Percentiles rank a stretch among this genome's conserved stretches.
These are phyloP conservation scores for Neolamprologus toae DNA, from an alignment of 2,113 vertebrate genomes.

Conservation along the genomic window DNA sequence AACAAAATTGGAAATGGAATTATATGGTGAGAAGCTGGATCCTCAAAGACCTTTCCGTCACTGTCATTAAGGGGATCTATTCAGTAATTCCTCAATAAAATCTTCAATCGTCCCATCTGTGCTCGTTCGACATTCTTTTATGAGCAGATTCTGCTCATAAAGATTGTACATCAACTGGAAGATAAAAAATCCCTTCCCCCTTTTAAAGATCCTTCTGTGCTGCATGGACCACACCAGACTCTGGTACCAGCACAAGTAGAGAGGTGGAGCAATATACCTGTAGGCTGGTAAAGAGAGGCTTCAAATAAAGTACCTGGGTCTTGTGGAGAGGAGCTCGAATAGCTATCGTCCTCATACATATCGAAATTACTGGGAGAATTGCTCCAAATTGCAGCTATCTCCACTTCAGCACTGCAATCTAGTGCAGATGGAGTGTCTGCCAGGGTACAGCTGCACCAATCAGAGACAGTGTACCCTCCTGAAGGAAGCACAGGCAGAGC, in stretches of 20 bases:
- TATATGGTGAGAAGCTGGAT: neutral
- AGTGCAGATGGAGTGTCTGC: slow-evolving; percentile 47
- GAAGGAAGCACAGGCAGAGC: slow-evolving; percentile 13
- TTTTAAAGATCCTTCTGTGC: neutral
- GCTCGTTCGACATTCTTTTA: slow-evolving; percentile 23
- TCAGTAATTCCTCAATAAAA: slow-evolving; percentile 29
- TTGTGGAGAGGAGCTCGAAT: slow-evolving; percentile 28
- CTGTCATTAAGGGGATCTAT: neutral
- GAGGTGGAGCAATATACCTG: slow-evolving; percentile 7
- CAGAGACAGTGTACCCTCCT: slow-evolving; percentile 20
- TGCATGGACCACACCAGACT: neutral
- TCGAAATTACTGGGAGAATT: slow-evolving; percentile 58
- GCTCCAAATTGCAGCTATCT: slow-evolving; percentile 62
- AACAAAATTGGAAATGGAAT: neutral
- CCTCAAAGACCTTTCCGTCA: neutral
- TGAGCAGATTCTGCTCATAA: slow-evolving; percentile 12
- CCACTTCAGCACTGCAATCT: slow-evolving; percentile 52
- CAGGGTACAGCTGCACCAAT: slow-evolving; percentile 35
- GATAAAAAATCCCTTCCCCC: neutral
- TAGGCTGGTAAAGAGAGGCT: slow-evolving; percentile 20
- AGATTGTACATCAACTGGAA: slow-evolving; percentile 7
- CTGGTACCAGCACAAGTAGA: neutral
- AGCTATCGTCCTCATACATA: slow-evolving; percentile 52
- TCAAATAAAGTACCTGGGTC: slow-evolving; percentile 41
- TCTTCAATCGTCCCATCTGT: slow-evolving; percentile 37